Evolutionary conservation across 2,888 invertebrate species (phyloP).

Genomic region (Sialis fuliginosa): DNA sequence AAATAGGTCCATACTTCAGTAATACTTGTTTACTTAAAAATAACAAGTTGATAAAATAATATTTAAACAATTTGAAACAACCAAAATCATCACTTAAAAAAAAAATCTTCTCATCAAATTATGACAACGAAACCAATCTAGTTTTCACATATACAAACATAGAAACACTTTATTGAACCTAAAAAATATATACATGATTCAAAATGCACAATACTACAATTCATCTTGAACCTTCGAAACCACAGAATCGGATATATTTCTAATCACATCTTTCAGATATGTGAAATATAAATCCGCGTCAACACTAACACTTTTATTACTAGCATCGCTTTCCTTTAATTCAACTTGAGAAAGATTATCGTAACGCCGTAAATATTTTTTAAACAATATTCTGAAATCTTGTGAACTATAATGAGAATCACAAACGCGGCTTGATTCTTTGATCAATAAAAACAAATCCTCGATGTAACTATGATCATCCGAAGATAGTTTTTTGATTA

Average conservation of each 20-base stretch:
- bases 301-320: not conserved
- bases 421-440: not conserved
- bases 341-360: not conserved
- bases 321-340: not conserved
- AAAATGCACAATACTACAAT: too few species aligned
- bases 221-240: too few species aligned
- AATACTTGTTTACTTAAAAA: too few species aligned
- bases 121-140: too few species aligned
- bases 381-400: not conserved
- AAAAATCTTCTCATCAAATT: too few species aligned
- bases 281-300: not conserved
- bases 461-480: not conserved
- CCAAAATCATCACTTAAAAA: too few species aligned
- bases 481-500: not conserved
- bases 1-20: too few species aligned
- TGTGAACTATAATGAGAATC: not conserved
- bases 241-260: not conserved
- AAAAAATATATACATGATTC: too few species aligned
- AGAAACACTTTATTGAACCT: too few species aligned
- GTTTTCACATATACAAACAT: too few species aligned
- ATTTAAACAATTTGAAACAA: too few species aligned
- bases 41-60: too few species aligned
- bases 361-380: not conserved
- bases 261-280: constrained; percentile 1
- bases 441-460: not conserved